Evolutionary conservation across 2,113 vertebrate species (phyloP).

Genomic region (Rhynchomys soricoides): DNA sequence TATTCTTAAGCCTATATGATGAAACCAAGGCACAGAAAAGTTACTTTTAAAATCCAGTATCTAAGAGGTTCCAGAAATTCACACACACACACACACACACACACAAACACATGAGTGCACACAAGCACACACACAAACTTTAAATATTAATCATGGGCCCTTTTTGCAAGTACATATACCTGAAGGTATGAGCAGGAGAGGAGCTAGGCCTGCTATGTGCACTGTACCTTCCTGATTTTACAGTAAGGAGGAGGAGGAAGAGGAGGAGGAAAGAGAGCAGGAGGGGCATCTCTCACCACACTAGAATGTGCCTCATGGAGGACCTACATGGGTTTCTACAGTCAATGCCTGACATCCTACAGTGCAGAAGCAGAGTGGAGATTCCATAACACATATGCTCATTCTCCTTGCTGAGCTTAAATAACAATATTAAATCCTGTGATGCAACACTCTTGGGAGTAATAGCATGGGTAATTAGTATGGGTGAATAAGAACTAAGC

Average conservation of each 20-base stretch:
- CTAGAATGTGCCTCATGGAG: background rate
- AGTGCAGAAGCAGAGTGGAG: background rate
- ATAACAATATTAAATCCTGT: conserved; percentile 10
- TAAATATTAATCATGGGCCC: background rate
- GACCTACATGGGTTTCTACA: too few species aligned
- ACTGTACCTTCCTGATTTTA: background rate
- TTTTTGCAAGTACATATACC: background rate
- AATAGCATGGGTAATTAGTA: background rate
- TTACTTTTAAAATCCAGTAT: background rate
- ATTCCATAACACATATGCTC: background rate
- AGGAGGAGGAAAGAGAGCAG: too few species aligned
- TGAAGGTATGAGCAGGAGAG: background rate
- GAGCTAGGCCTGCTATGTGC: fast-evolving
- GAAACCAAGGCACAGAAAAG: background rate
- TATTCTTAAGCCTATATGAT: background rate
- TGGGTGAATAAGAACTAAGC: background rate
- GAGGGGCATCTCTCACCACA: background rate
- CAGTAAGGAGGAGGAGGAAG: background rate
- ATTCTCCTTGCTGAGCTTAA: background rate
- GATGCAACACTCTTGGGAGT: background rate
- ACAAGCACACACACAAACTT: background rate
- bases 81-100: background rate
- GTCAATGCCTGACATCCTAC: fast-evolving
- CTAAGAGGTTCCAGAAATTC: background rate
- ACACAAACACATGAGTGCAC: too few species aligned